Conservation (phyloP, 2,888 invertebrate genomes). For the Neria commutata region DNA sequence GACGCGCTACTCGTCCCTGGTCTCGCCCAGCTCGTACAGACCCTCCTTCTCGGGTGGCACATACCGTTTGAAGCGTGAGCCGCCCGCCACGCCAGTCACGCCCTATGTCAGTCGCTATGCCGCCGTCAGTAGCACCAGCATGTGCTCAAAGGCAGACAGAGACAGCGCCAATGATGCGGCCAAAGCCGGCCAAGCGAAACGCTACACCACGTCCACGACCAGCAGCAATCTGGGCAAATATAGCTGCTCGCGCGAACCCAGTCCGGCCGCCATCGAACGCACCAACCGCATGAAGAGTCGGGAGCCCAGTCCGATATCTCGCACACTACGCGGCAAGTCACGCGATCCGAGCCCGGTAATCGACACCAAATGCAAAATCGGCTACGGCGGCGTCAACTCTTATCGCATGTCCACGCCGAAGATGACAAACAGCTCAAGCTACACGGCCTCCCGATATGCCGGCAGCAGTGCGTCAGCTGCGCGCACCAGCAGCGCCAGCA, state of each 20-base stretch:
- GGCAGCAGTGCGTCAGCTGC: conserved; percentile 5
- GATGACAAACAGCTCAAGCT: conserved; percentile 26
- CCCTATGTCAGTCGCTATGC: conserved; percentile 56
- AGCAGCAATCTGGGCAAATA: conserved; percentile 49
- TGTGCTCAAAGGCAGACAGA: conserved; percentile 38
- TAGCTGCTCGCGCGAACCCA: conserved; percentile 56
- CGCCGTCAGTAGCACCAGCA: conserved; percentile 22
- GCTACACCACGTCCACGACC: conserved; percentile 41
- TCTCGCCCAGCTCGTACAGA: conserved; percentile 58
- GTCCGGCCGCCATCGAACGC: conserved; percentile 55
- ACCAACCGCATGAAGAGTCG: conserved; percentile 61
- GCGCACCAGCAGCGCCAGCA: not conserved
- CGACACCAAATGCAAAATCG: conserved; percentile 51
- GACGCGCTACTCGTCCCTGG: conserved; percentile 48
- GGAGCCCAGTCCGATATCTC: conserved; percentile 66
- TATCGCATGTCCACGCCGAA: conserved; percentile 43
- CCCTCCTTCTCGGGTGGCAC: conserved; percentile 62
- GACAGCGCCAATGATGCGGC: conserved; percentile 37
- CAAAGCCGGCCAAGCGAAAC: conserved; percentile 45
- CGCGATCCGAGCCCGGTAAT: conserved; percentile 64
- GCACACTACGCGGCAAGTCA: conserved; percentile 56
- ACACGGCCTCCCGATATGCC: conserved; percentile 37
- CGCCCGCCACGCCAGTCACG: conserved; percentile 39
- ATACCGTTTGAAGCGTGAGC: conserved; percentile 59
- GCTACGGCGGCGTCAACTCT: conserved; percentile 36